Base-by-base conservation (phyloP, 1,140 invertebrate species). In the Sycophaga agraensis region DNA sequence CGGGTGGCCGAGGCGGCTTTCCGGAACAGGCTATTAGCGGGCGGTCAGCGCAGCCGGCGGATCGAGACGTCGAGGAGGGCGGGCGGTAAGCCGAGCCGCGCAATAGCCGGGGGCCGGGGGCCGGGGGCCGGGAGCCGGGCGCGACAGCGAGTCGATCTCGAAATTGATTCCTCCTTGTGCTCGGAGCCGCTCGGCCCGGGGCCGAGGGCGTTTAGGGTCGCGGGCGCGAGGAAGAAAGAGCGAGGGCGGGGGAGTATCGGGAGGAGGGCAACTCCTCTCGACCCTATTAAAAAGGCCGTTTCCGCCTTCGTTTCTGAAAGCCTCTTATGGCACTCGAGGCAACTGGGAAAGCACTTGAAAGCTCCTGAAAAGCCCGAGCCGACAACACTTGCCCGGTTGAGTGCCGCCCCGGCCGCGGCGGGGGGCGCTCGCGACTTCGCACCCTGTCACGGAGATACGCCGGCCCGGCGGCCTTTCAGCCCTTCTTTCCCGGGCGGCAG, bases 261-360 rank as follows among this genome's bases (percentile, higher is more conserved):
- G 54, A 67, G 65, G 64, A 67, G 66, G 68, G 68, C 72, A 71
- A 70, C 76, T 76, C 72, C 70, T n/a, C n/a, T 78, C 71, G 76
- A 76, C 73, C 75, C 78, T 81, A 81, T 81, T 81, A 81, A 81
- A 81, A 81, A 81, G 77, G 76, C 78, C 74, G 77, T 81, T 79
- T 81, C 78, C 77, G 75, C 77, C 75, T 81, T 74, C 76, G 73
- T 80, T 79, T 80, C 76, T 79, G 76, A 80, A 81, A 81, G 78
- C 78, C 77, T 81, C 79, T 81, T 80, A 81, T 71, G 70, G 74
- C 74, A 80, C 79, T 81, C 77, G 77, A 79, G 78, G 79, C 77
- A 81, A 80, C 79, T 80, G 79, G 71, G 72, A 80, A 81, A 79
- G 79, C 77, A 81, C 78, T 81, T 81, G 79, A 80, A 80, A 81